Evolutionary conservation across 2,797 vertebrate species (phyloP), one percentile per base, ranked within the genome.

Genomic region (Sebastes vulpes): DNA sequence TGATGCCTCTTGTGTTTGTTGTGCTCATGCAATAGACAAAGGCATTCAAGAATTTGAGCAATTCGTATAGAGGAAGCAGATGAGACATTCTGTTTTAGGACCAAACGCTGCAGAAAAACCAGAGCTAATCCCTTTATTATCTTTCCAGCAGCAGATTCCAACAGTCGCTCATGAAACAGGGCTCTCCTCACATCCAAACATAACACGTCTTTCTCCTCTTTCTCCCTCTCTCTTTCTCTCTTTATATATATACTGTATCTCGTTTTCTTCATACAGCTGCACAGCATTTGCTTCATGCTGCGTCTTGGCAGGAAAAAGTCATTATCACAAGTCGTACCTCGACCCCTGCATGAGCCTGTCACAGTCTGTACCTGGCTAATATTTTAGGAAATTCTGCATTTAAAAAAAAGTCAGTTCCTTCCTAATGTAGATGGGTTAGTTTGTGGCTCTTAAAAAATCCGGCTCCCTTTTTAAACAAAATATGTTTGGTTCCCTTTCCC

Each of bases 81-180:
- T 97, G 97, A 98, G 98, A 99, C 98, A 84, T 96, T 98, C 96
- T 97, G 96, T 97, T 98, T 97, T 96, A 97, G 96, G 96, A 97
- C 93, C 95, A 95, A 97, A 96, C 94, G 94, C 96, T 96, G 92
- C 83, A 95, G 96, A 96, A 97, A 96, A 97, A 96, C 93, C 96
- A 92, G 65, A 78, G 95, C 82, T 98, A 97, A 99, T 98, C 97
- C 96, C 96, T 97, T 97, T 97, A 97, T 98, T 98, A 97, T 97
- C 95, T 97, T 96, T 97, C 97, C 96, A 97, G 96, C 96, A 94
- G 96, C 96, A 96, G 95, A 97, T 97, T 98, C 96, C 96, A 97
- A 94, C 88, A 91, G 95, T 91, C 93, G 92, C 96, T 97, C 95
- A 95, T 95, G 96, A 97, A 96, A 96, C 96, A 94, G 93, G 89